Evolutionary conservation across 2,113 vertebrate species (phyloP), one percentile per base, ranked within the genome.

Genomic region (Poeciliopsis occidentalis): DNA sequence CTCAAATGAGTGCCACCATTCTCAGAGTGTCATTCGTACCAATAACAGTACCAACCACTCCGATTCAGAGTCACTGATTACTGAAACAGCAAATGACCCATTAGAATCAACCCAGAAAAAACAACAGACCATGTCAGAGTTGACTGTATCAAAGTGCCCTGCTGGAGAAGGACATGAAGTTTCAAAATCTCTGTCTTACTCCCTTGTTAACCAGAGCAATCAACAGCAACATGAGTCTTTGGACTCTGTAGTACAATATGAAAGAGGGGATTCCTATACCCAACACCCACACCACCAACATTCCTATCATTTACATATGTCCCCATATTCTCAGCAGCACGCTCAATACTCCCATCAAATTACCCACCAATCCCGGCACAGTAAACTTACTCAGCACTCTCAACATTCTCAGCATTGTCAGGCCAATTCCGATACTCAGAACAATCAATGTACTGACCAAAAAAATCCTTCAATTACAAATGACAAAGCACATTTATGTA

Each of bases 1-100:
- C 39, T 92, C 93, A 12, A 95, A 93, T 85, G 96, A 93, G 82
- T 90, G 95, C 0, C 96, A 96, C 80, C 96, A 97, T 2, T 89
- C 96, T 44, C 96, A 97, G 77, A 97, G 97, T 6, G 97, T 97
- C 65, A 97, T 97, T 85, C 94, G 95, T 2, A 96, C 96, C 76
- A 97, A 95, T 26, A 94, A 85, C 67, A 92, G 95, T 62, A 94
- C 88, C 37, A 91, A 80, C 60, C 95, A 79, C 75, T 81, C 84
- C 47, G 81, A 69, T 44, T 64, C 89, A 69, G 85, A 73, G 69
- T 31, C 78, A 0, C 27, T 73, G 41, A 79, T 80, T 62, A 69
- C 67, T 75, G 84, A 85, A 27, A 69, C 80, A 41, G 60, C 64
- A n/a, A 81, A 76, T 51, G 73, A 81, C 24, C 89, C 96, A n/a